phyloP scores from a whole-genome alignment of 2,797 vertebrate genomes.

The Acanthiza pusilla region DNA sequence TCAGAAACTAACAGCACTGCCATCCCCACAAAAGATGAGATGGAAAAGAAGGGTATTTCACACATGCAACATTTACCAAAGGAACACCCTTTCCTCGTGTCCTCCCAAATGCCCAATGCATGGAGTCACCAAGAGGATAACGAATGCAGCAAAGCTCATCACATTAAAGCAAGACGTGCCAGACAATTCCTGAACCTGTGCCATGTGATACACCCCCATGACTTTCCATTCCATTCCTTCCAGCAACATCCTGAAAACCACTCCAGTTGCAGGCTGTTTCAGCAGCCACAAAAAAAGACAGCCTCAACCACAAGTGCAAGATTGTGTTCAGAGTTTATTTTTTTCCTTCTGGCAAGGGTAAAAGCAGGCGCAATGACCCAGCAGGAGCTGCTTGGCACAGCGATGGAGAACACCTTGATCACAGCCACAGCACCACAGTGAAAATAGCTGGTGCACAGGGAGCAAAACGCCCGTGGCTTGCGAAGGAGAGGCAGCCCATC shows the following conservation, averaged over 20 bases:
- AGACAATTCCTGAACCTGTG: neutral
- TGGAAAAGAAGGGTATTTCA: neutral
- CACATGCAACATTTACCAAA: neutral
- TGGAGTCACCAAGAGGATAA: neutral
- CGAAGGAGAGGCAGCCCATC: neutral
- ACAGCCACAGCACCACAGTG: neutral
- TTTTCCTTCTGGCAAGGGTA: neutral
- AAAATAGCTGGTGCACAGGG: neutral
- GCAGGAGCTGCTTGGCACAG: neutral
- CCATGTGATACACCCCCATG: neutral
- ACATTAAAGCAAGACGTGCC: neutral
- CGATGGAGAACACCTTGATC: neutral
- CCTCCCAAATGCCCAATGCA: neutral
- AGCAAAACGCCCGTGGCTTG: neutral
- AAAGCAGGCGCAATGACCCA: neutral
- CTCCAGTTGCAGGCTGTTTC: neutral
- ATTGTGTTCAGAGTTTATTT: neutral
- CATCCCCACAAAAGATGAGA: neutral
- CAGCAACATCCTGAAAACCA: neutral
- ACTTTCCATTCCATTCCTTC: slow-evolving; percentile 12
- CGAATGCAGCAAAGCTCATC: neutral
- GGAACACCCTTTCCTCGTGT: neutral
- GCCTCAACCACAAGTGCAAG: neutral
- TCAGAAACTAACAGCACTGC: neutral
- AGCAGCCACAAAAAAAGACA: neutral